phyloP scores from a whole-genome alignment of 2,797 vertebrate genomes.

The Sorex maritimensis region DNA sequence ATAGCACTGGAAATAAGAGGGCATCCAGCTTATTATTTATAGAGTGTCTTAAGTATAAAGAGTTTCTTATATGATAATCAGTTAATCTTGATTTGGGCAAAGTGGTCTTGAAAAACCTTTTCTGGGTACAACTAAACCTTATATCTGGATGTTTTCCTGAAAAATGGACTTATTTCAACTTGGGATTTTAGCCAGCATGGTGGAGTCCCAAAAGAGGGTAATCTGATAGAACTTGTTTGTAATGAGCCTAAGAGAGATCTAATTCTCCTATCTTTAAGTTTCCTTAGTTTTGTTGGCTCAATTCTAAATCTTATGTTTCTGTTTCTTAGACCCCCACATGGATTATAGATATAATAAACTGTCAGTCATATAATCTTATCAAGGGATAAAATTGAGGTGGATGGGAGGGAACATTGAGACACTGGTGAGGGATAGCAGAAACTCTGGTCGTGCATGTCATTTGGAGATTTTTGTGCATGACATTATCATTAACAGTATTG shows the following conservation, averaged over 20 bases:
- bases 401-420: no score
- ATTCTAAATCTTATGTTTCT: background rate
- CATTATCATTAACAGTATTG: no score
- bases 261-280: constrained; percentile 16
- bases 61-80: background rate
- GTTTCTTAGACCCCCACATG: background rate
- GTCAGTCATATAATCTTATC: background rate
- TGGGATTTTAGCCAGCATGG: background rate
- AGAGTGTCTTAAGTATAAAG: background rate
- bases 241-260: background rate
- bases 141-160: background rate
- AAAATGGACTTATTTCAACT: background rate
- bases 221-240: background rate
- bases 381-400: background rate
- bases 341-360: background rate
- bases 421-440: background rate
- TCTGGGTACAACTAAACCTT: background rate
- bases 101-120: constrained; percentile 8
- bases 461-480: no score
- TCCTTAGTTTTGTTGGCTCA: background rate
- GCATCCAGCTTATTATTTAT: background rate
- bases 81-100: background rate
- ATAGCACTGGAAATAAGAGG: background rate
- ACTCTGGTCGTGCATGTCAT: no score
- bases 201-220: background rate